Base-by-base conservation (phyloP, 2,888 invertebrate genomes). In the Electrophaes corylata region DNA sequence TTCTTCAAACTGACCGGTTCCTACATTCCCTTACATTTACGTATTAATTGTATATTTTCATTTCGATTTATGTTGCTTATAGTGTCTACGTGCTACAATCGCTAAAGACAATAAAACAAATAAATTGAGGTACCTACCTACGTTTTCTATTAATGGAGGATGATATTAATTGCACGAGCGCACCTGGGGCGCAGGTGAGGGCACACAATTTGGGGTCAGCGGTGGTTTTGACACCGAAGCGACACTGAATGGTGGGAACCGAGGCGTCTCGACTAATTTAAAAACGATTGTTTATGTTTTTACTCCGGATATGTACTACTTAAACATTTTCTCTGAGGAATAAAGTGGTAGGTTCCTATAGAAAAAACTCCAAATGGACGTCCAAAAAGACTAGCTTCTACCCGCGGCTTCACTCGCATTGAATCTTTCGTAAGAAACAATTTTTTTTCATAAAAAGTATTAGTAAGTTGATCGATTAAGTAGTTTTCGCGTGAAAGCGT, bases 161-260 rank as follows among this genome's bases (percentile, higher is more conserved):
- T 81, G 81, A 75, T 84, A 85, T 88, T 87, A 87, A 88, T 87
- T 88, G 88, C 84, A 77, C 70, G 57, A 37, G 65, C 84, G 86
- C 90, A 90, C 89, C 90, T 90, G 90, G 89, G 72, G 64, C 76
- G 88, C 89, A 91, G 90, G 91, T 91, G 91, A 84, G 79, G 76
- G 66, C 66, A 70, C 77, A 78, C 49, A 49, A 78, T 86, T 89
- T 88, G 83, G 88, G 88, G 90, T 88, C 88, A 86, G 79, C 76
- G 76, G 73, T 76, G 79, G 77, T 77, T 84, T 83, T 84, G 83
- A 83, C 81, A 81, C 75, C 73, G 75, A 69, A 65, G 69, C 71
- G 76, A 75, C 76, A 73, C 69, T 69, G 62, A 66, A 75, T 75
- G 78, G 81, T 86, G 84, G 79, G 80, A 86, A 86, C 72, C 74